These are phyloP conservation scores for Girardinus metallicus DNA, from an alignment of 2,797 vertebrate genomes.

Conservation along the genomic window DNA sequence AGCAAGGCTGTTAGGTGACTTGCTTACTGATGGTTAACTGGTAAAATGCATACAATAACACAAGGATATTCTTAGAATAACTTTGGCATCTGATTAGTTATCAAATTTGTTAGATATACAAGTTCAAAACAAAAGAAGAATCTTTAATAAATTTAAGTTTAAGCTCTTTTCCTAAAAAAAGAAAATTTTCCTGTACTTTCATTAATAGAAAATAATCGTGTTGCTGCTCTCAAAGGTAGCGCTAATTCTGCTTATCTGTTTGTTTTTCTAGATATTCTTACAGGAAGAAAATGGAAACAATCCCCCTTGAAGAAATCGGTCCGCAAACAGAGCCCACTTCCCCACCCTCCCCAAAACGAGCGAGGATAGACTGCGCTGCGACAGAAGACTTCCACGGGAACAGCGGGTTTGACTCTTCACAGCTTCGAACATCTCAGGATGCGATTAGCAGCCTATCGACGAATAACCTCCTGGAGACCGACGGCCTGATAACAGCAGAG, in stretches of 20 bases:
- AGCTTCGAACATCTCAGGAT: conserved; percentile 39
- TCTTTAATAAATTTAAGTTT: background rate
- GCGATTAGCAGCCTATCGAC: background rate
- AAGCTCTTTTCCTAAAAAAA: background rate
- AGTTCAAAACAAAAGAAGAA: background rate
- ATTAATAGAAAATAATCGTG: too few relatives aligned
- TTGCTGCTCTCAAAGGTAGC: background rate
- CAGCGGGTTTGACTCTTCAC: conserved; percentile 32
- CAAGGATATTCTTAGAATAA: too few relatives aligned
- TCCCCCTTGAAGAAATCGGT: conserved; percentile 18
- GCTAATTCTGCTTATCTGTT: conserved; percentile 25
- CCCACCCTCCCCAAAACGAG: conserved; percentile 55
- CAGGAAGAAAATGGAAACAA: conserved; percentile 62
- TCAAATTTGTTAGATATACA: background rate
- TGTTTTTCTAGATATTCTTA: conserved; percentile 36
- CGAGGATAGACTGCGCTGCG: conserved; percentile 38
- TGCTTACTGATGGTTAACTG: too few relatives aligned
- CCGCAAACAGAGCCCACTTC: conserved; percentile 22
- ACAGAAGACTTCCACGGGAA: conserved; percentile 11
- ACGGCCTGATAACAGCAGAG: background rate
- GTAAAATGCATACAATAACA: too few relatives aligned
- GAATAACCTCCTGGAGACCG: background rate
- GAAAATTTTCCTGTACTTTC: background rate
- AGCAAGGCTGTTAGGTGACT: too few relatives aligned
- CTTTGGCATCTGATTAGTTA: background rate